Base-by-base conservation (phyloP, 2,888 invertebrate species). In the Drosophila emarginata region DNA sequence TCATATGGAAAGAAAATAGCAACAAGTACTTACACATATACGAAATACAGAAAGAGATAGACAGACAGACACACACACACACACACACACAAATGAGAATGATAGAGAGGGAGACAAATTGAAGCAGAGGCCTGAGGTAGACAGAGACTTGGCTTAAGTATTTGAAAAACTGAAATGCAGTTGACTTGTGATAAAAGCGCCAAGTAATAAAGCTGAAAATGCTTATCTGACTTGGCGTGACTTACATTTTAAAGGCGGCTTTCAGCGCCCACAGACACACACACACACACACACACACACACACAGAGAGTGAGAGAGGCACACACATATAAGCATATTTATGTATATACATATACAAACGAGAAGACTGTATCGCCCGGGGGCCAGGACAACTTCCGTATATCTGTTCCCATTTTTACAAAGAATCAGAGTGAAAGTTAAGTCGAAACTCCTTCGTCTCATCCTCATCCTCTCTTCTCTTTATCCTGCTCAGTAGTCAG, bases 171-270 rank as follows among this genome's bases (percentile, higher is more conserved):
- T 82, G 72, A 75, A 68, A 61, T 75, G 74, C 74, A 76, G 77
- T 59, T 64, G 71, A 63, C 63, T 69, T 67, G 67, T 67, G 83
- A 79, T 85, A 83, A 80, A 74, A 75, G 76, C 68, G 68, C 54
- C 71, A 63, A 72, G 80, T 74, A 86, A 84, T 84, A 80, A 81
- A 84, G 84, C 77, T 72, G 61, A 72, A 73, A 81, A 81, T 78
- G 70, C 78, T 86, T 86, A 86, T 84, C 84, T 77, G 81, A 26
- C 76, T 67, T 69, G 61, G 72, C 81, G 81, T 84, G 81, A 78
- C 78, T 78, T 77, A 76, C 84, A 81, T 84, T 82, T 84, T 77
- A 86, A 86, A 86, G 82, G 67, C 70, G 64, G 72, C 80, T 83
- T 85, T 82, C 77, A 80, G 32, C 79, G 61, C 9, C 12, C 36